Evolutionary conservation across 1,140 invertebrate genomes (phyloP), one percentile per base, ranked within the genome.

Genomic region (Neodiprion lecontei): DNA sequence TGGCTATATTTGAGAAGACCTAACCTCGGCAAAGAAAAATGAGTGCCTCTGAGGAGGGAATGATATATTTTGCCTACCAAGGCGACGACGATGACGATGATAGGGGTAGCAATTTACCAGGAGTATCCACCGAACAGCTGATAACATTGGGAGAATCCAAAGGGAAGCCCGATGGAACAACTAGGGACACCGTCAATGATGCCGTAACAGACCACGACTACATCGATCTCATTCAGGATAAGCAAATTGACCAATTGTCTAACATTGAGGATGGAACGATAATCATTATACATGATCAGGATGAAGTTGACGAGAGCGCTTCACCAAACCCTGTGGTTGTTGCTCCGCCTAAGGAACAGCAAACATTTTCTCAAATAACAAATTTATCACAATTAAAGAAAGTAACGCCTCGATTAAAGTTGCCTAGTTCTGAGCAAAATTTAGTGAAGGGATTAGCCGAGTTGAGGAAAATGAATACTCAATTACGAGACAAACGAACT

Each of bases 311-410:
- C 53, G 53, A 61, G 53, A 9, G 5, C 8, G 53, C 4, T 61
- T 3, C n/a, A 5, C 11, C 53, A 9, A 61, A 72, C 47, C 50
- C 70, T n/a, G 10, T 53, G 11, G 48, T 1, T 48, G 47, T 50
- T 61, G 10, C 70, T 61, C 53, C 53, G 53, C n/a, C n/a, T 12
- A 12, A 17, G 11, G 53, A 84, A 79, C 74, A 81, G 40, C 82
- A 82, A 47, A 72, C 80, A 12, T 78, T 81, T n/a, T 78, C 76
- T 61, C 82, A 84, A 67, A 83, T 88, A 69, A 87, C 81, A 75
- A 85, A 87, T 71, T 81, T 88, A 10, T 83, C 83, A 69, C 86
- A 88, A 70, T 76, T 88, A 3, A 88, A 88, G 40, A 88, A 86
- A 74, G 83, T 86, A 40, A 84, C 86, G 1, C 85, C 86, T 5